These are phyloP conservation scores for Pipistrellus kuhlii DNA, from an alignment of 2,797 vertebrate genomes.

Conservation along the genomic window DNA sequence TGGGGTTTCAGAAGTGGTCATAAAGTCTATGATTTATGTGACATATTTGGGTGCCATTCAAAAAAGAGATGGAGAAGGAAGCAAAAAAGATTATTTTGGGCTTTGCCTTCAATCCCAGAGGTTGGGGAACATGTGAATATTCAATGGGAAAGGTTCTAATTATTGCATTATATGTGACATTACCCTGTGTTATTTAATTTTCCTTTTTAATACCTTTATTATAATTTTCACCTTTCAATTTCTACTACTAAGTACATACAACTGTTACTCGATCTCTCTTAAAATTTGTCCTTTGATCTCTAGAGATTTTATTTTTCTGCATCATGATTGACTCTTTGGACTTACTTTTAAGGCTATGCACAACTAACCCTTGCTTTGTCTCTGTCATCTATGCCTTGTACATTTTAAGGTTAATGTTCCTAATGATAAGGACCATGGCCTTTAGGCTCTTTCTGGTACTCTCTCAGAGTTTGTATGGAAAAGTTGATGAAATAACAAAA, in stretches of 20 bases:
- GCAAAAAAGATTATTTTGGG: neutral
- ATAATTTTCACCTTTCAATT: neutral
- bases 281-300: neutral
- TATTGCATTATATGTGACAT: neutral
- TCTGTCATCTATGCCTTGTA: neutral
- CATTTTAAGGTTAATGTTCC: constrained; percentile 11
- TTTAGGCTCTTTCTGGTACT: neutral
- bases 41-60: neutral
- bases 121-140: neutral
- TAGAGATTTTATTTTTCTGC: constrained; percentile 27
- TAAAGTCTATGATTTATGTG: neutral
- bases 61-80: constrained; percentile 33
- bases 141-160: constrained; percentile 10
- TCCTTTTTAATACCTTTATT: neutral
- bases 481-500: neutral
- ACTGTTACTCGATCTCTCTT: neutral
- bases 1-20: constrained; percentile 38
- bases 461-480: neutral
- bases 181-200: constrained; percentile 23
- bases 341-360: neutral
- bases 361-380: neutral
- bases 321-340: neutral
- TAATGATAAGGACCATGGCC: neutral
- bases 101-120: neutral
- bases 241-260: neutral